These are phyloP conservation scores for Zaprionus ornatus DNA, from an alignment of 1,140 invertebrate genomes.

Conservation along the genomic window DNA sequence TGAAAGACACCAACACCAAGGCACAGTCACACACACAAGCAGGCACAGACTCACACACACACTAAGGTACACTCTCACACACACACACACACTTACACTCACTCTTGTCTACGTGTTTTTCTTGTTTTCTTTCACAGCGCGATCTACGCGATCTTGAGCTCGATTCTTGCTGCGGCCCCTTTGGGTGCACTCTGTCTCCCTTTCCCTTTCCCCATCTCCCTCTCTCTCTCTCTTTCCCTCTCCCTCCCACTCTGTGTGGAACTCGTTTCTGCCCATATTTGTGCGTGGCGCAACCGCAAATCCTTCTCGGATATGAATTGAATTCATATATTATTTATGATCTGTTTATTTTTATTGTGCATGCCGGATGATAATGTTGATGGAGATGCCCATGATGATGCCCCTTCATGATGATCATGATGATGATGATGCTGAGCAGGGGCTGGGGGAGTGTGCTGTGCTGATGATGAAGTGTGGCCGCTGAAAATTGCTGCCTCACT, in stretches of 20 bases:
- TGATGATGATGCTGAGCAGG: conserved; percentile 9
- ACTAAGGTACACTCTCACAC: not conserved
- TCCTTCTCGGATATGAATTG: conserved; percentile 78
- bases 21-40: not conserved
- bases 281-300: conserved; percentile 76
- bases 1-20: conserved; percentile 33
- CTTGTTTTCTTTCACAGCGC: conserved; percentile 69
- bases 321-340: conserved; percentile 82
- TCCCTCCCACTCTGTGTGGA: conserved; percentile 14
- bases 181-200: not conserved
- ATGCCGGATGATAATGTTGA: conserved; percentile 69
- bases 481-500: conserved; percentile 37
- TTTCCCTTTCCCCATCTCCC: not conserved
- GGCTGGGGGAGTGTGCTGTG: not conserved
- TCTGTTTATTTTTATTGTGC: conserved; percentile 81
- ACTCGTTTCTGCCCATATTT: conserved; percentile 75
- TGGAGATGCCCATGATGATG: conserved; percentile 14
- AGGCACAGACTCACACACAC: not conserved
- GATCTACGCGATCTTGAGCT: conserved; percentile 66
- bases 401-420: conserved; percentile 9
- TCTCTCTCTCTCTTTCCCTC: not conserved
- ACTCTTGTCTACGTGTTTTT: conserved; percentile 65
- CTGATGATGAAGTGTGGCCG: conserved; percentile 4
- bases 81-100: not conserved
- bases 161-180: conserved; percentile 36